phyloP scores from a whole-genome alignment of 1,140 invertebrate genomes.

The Branchinecta lindahli region DNA sequence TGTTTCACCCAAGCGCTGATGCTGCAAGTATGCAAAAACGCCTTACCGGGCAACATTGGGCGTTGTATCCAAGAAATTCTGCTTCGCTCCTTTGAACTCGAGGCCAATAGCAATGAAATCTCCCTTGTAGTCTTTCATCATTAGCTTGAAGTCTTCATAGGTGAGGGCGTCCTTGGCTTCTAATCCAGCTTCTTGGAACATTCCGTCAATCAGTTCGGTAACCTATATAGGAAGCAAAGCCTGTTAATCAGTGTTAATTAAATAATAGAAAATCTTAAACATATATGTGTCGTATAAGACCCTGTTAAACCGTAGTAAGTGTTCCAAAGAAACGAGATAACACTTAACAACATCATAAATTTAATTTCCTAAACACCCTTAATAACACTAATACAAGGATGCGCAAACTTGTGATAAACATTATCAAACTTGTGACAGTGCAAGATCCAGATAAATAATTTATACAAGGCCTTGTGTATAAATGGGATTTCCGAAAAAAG shows the following conservation, averaged over 20 bases:
- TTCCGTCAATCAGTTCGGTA: slow-evolving; percentile 80
- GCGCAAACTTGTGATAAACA: no score
- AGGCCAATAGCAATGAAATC: slow-evolving; percentile 92
- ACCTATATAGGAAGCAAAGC: slow-evolving; percentile 39
- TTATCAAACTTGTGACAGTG: no score
- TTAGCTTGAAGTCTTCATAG: slow-evolving; percentile 85
- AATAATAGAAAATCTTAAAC: background rate
- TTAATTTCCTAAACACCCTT: no score
- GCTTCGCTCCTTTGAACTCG: slow-evolving; percentile 89
- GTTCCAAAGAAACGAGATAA: no score
- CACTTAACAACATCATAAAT: no score
- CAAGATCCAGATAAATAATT: no score
- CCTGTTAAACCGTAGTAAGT: no score
- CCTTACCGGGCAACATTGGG: slow-evolving; percentile 67
- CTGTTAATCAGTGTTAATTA: slow-evolving; percentile 23
- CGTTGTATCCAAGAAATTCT: slow-evolving; percentile 85
- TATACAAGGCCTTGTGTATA: no score
- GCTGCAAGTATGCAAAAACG: background rate
- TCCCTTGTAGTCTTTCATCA: slow-evolving; percentile 94
- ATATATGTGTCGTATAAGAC: no score
- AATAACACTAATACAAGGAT: no score
- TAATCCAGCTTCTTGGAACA: slow-evolving; percentile 83
- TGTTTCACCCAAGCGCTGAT: no score
- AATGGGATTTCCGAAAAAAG: no score
- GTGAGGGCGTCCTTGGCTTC: slow-evolving; percentile 78